Percentiles rank a stretch among this genome's conserved stretches.
phyloP scores from a whole-genome alignment of 2,113 vertebrate species.

The Sturnus vulgaris region DNA sequence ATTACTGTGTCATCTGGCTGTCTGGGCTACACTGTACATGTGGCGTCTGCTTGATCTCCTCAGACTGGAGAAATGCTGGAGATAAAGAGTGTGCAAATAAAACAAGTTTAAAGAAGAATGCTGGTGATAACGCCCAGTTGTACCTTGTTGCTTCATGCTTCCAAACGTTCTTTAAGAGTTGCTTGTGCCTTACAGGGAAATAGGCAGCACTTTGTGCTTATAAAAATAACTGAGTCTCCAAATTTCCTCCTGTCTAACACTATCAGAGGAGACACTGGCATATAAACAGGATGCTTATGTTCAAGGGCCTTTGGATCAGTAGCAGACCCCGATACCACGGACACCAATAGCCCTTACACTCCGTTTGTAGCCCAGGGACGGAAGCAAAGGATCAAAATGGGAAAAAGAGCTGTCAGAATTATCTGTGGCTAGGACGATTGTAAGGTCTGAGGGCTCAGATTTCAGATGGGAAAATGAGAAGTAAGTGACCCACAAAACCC shows the following conservation, averaged over 20 bases:
- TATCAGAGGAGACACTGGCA: background rate
- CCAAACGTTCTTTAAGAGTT: background rate
- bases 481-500: background rate
- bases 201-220: background rate
- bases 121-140: background rate
- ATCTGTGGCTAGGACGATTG: background rate
- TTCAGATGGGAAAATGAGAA: conserved; percentile 24
- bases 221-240: conserved; percentile 18
- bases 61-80: conserved; percentile 42
- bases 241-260: background rate
- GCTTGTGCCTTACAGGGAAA: background rate
- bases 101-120: conserved; percentile 60
- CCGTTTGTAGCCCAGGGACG: background rate
- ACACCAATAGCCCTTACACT: background rate
- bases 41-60: conserved; percentile 37
- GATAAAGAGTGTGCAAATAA: conserved; percentile 35
- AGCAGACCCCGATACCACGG: background rate
- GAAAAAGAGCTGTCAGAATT: background rate
- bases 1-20: conserved; percentile 37
- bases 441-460: background rate
- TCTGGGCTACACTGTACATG: background rate
- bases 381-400: background rate
- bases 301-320: background rate
- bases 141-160: conserved; percentile 25
- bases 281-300: background rate